Conservation (phyloP, 2,888 invertebrate genomes). For the Zonitis immaculata region DNA sequence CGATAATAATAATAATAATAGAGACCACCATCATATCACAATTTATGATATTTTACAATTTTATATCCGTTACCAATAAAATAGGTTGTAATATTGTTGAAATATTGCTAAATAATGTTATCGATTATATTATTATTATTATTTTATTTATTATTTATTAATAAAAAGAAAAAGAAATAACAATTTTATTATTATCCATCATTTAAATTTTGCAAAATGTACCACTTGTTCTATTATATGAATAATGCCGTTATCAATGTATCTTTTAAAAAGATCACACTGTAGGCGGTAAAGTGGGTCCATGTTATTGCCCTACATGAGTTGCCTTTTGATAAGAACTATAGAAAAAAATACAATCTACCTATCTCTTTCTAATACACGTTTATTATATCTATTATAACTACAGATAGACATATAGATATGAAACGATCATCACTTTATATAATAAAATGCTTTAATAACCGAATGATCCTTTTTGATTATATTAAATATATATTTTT, state of each 20-base stretch:
- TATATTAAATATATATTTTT: too few species aligned
- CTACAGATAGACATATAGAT: too few species aligned
- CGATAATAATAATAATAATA: too few species aligned
- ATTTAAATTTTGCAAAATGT: not conserved
- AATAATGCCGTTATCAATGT: not conserved
- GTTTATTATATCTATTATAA: too few species aligned
- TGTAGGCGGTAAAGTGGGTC: conserved; percentile 1
- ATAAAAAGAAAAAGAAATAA: not conserved
- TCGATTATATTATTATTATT: too few species aligned
- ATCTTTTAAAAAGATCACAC: not conserved
- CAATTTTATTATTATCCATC: not conserved
- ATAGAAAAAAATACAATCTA: not conserved
- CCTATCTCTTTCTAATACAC: too few species aligned
- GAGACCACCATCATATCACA: not conserved
- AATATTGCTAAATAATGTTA: not conserved
- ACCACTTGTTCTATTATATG: not conserved
- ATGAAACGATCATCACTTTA: too few species aligned
- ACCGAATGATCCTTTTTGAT: too few species aligned
- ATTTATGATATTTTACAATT: not conserved
- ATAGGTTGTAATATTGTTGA: conserved; percentile 1
- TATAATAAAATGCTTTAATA: too few species aligned
- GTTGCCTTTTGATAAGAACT: not conserved
- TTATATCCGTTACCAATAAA: conserved; percentile 1
- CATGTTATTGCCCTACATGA: not conserved
- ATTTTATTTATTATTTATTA: not conserved